Conservation (phyloP, 2,113 vertebrate species). For the Damaliscus lunatus region DNA sequence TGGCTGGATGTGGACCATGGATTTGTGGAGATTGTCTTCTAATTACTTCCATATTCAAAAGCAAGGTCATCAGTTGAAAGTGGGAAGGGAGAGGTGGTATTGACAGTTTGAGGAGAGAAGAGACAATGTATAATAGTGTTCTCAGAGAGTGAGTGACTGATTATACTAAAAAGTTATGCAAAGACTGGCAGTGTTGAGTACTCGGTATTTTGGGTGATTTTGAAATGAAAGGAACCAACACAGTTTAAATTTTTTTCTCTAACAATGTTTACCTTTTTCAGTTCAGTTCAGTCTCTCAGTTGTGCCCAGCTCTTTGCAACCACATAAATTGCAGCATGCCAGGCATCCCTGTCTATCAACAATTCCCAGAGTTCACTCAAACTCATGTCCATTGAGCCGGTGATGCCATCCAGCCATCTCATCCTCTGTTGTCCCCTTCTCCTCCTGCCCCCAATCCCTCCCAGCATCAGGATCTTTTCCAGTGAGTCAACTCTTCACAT, state of each 20-base stretch:
- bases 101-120: not conserved
- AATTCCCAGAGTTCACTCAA: too few species aligned
- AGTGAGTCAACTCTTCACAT: too few species aligned
- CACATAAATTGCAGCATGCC: too few species aligned
- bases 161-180: not conserved
- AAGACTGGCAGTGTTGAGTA: not conserved
- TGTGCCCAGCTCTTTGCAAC: too few species aligned
- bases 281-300: too few species aligned
- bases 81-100: not conserved
- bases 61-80: not conserved
- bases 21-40: not conserved
- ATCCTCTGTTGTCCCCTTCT: too few species aligned
- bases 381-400: too few species aligned
- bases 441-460: too few species aligned
- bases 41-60: not conserved
- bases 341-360: too few species aligned
- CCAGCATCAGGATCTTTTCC: too few species aligned
- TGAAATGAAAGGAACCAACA: not conserved
- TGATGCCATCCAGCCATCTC: too few species aligned
- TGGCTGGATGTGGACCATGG: not conserved
- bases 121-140: not conserved
- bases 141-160: not conserved
- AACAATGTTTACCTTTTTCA: not conserved
- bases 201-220: not conserved
- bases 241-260: not conserved